Evolutionary conservation across 2,888 invertebrate species (phyloP).

Genomic region (Phragmatobia fuliginosa): DNA sequence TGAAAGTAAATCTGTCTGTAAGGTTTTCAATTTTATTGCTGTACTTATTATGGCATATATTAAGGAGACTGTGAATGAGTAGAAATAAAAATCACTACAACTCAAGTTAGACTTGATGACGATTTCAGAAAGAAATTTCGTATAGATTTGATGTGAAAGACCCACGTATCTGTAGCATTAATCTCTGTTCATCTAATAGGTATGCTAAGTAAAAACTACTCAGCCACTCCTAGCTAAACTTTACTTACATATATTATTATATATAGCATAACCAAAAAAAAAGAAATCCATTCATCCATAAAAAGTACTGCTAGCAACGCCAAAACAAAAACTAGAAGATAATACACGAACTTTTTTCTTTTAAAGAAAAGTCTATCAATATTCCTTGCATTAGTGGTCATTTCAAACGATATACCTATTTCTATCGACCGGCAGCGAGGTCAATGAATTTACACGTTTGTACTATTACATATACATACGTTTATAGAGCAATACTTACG

Average conservation of each 20-base stretch:
- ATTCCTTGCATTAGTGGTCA: slow-evolving; percentile 35
- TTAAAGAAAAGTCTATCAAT: slow-evolving; percentile 25
- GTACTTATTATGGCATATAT: neutral
- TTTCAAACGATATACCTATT: slow-evolving; percentile 36
- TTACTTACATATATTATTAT: neutral
- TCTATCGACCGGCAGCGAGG: slow-evolving; percentile 45
- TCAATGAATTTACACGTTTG: slow-evolving; percentile 37
- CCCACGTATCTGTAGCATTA: no score
- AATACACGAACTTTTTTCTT: neutral
- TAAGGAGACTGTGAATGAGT: neutral
- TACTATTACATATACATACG: slow-evolving; percentile 12
- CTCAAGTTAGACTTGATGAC: neutral
- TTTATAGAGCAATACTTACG: slow-evolving; percentile 27
- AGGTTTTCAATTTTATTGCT: neutral
- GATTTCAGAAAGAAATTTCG: neutral
- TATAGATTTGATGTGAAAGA: neutral
- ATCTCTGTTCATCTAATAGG: no score
- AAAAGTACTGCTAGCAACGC: neutral
- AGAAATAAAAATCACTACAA: neutral
- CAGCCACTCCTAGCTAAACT: neutral
- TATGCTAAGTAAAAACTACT: neutral
- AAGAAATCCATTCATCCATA: neutral
- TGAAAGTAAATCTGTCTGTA: no score
- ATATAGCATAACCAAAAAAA: no score
- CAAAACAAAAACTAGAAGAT: neutral